phyloP scores from a whole-genome alignment of 2,113 vertebrate species.

The Cryptomyrus ogoouensis region DNA sequence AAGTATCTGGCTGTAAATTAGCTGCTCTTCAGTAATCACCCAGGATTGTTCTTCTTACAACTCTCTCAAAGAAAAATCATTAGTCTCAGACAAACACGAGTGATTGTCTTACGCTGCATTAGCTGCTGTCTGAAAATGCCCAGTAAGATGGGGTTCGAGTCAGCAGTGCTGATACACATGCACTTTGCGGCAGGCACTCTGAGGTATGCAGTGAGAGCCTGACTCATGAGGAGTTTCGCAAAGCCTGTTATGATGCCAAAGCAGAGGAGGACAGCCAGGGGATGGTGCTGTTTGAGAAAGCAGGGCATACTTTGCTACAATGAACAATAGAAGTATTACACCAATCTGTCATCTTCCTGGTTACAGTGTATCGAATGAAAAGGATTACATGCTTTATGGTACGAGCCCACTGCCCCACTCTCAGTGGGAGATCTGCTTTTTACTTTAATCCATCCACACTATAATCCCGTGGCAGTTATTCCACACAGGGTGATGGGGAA shows the following conservation, averaged over 20 bases:
- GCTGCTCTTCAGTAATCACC: neutral
- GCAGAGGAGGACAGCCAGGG: neutral
- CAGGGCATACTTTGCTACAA: neutral
- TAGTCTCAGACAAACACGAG: neutral
- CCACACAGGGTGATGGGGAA: neutral
- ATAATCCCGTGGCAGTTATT: neutral
- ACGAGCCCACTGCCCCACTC: neutral
- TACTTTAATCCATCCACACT: neutral
- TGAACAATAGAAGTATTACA: neutral
- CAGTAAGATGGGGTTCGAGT: neutral
- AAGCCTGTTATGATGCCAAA: neutral
- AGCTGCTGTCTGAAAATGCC: neutral
- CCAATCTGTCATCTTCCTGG: neutral
- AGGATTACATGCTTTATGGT: neutral
- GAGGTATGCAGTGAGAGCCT: neutral
- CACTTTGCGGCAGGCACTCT: neutral
- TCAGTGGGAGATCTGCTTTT: neutral
- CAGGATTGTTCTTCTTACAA: neutral
- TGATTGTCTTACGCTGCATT: neutral
- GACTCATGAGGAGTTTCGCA: neutral
- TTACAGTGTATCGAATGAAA: neutral
- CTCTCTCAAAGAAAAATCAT: conserved; percentile 1
- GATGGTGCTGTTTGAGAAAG: neutral
- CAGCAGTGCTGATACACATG: neutral
- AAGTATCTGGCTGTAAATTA: neutral